These are phyloP conservation scores for Oreochromis niloticus DNA, from an alignment of 2,113 vertebrate genomes.

Conservation along the genomic window DNA sequence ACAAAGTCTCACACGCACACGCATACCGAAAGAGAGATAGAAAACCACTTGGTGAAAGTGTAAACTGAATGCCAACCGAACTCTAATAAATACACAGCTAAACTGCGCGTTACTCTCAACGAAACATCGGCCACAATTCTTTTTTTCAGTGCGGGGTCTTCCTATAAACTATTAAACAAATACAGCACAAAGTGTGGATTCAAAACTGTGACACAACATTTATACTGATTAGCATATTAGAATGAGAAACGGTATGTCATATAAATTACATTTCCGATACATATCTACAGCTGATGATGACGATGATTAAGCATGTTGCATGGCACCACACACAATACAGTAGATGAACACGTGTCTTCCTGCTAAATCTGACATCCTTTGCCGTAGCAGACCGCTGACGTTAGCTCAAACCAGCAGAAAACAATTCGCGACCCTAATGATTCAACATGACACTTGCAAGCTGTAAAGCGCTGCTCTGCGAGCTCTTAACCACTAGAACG, in stretches of 20 bases:
- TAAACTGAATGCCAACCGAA: conserved; percentile 34
- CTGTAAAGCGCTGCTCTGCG: neutral
- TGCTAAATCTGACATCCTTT: neutral
- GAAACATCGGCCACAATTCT: conserved; percentile 49
- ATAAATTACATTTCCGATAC: conserved; percentile 65
- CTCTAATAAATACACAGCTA: conserved; percentile 36
- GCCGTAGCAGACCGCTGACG: neutral
- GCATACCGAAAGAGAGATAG: neutral
- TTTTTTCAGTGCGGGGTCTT: conserved; percentile 30
- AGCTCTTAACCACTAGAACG: neutral
- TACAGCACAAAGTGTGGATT: conserved; percentile 51
- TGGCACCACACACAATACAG: conserved; percentile 27
- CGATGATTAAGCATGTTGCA: neutral
- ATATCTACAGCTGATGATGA: conserved; percentile 63
- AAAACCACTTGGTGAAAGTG: conserved; percentile 24
- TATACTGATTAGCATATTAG: conserved; percentile 37
- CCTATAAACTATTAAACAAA: conserved; percentile 57
- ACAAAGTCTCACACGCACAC: neutral
- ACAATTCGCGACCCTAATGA: neutral
- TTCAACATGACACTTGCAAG: neutral
- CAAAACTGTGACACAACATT: conserved; percentile 37
- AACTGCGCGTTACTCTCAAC: conserved; percentile 37
- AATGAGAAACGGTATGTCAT: conserved; percentile 60
- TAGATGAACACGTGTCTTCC: conserved; percentile 8
- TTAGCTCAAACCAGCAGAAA: neutral